These are phyloP conservation scores for Corythornis vintsioides DNA, from an alignment of 2,113 vertebrate species.

Conservation along the genomic window DNA sequence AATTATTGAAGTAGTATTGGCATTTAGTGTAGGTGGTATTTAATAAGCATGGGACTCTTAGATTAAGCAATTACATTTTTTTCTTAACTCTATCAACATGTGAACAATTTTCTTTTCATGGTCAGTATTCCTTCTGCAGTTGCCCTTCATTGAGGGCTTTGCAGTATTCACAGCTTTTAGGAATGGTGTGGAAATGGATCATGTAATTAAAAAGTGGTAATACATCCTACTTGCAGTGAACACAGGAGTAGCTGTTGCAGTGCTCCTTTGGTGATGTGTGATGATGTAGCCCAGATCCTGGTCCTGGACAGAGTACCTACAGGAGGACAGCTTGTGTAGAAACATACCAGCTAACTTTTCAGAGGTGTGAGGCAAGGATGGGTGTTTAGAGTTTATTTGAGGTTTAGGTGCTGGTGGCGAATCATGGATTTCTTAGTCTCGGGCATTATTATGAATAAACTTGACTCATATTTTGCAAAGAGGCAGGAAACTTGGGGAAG, in stretches of 20 bases:
- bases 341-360: not conserved
- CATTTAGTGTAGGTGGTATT: constrained; percentile 11
- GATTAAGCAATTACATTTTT: not conserved
- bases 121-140: not conserved
- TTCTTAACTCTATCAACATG: not conserved
- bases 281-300: not conserved
- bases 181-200: not conserved
- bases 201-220: not conserved
- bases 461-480: constrained; percentile 31
- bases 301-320: not conserved
- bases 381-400: not conserved
- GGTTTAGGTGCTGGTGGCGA: not conserved
- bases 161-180: not conserved
- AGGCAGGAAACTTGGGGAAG: not conserved
- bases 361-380: not conserved
- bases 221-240: not conserved
- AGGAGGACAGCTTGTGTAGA: not conserved
- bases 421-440: not conserved
- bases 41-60: not conserved
- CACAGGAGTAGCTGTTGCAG: not conserved
- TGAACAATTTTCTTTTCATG: not conserved
- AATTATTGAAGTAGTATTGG: not conserved
- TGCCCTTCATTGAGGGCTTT: not conserved
- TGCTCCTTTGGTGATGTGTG: not conserved
- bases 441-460: not conserved